phyloP scores from a whole-genome alignment of 2,113 vertebrate genomes.

The Nyctereutes procyonoides region DNA sequence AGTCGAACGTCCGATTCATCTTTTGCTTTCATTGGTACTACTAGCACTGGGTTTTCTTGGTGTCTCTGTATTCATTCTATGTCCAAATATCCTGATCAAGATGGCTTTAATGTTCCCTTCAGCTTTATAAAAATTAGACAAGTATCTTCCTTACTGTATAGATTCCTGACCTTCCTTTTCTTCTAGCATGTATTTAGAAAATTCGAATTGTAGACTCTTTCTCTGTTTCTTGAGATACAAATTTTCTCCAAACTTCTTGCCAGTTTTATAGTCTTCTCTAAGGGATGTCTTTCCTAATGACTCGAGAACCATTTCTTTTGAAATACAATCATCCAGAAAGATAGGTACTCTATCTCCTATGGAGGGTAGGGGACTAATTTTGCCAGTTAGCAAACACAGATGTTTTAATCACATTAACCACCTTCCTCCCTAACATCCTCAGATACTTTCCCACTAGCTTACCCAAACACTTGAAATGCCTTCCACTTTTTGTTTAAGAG shows the following conservation, averaged over 20 bases:
- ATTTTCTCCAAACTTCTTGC: background rate
- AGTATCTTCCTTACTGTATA: background rate
- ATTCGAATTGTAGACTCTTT: background rate
- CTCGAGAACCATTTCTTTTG: background rate
- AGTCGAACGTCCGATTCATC: background rate
- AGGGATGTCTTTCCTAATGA: background rate
- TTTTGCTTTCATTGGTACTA: background rate
- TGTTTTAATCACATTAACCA: background rate
- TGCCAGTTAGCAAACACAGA: background rate
- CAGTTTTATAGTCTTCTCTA: background rate
- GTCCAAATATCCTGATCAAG: background rate
- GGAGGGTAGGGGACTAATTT: background rate
- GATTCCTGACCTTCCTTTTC: background rate
- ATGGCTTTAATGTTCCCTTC: background rate
- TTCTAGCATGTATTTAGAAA: background rate
- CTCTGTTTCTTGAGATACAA: background rate
- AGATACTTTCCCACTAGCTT: background rate
- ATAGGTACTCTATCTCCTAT: background rate
- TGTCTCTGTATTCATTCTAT: background rate
- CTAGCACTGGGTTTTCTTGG: background rate
- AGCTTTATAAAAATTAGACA: background rate
- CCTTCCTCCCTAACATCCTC: background rate
- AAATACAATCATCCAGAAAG: background rate
- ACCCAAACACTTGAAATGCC: background rate
- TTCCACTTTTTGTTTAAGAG: background rate